Evolutionary conservation across 2,797 vertebrate species (phyloP).

Genomic region (Trachurus trachurus): DNA sequence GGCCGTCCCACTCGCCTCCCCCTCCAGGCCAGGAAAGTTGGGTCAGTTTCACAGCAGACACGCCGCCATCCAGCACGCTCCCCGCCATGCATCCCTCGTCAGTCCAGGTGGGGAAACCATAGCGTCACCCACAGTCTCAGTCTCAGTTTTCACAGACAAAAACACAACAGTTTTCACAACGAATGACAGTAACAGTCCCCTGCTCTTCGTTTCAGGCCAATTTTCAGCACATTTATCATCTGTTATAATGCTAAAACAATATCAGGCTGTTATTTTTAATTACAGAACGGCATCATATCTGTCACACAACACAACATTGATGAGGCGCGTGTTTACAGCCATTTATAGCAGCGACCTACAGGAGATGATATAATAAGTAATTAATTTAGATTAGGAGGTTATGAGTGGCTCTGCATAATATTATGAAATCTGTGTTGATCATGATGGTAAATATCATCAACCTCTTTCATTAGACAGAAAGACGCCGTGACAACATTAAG

Average conservation of each 20-base stretch:
- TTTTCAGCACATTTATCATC: neutral
- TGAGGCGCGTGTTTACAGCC: neutral
- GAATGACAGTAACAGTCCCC: neutral
- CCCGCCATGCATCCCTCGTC: constrained; percentile 97
- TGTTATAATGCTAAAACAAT: neutral
- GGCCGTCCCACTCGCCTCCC: constrained; percentile 94
- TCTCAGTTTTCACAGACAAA: neutral
- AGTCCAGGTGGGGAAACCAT: constrained; percentile 89
- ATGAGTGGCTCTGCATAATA: neutral
- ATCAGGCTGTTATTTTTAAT: too few relatives aligned
- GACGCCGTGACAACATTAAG: neutral
- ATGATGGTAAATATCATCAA: neutral
- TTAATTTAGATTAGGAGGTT: neutral
- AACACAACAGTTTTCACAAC: neutral
- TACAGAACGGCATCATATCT: neutral
- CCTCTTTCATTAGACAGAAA: constrained; percentile 14
- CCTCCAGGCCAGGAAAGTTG: constrained; percentile 97
- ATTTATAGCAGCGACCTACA: neutral
- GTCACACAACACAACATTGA: neutral
- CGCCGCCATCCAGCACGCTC: constrained; percentile 96
- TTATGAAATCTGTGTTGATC: constrained; percentile 1
- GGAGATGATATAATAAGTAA: neutral
- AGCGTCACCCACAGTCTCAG: too few relatives aligned
- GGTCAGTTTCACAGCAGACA: constrained; percentile 99
- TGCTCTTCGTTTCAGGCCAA: neutral